Base-by-base conservation (phyloP, 2,797 vertebrate genomes). In the Hypotaenidia philippensis region DNA sequence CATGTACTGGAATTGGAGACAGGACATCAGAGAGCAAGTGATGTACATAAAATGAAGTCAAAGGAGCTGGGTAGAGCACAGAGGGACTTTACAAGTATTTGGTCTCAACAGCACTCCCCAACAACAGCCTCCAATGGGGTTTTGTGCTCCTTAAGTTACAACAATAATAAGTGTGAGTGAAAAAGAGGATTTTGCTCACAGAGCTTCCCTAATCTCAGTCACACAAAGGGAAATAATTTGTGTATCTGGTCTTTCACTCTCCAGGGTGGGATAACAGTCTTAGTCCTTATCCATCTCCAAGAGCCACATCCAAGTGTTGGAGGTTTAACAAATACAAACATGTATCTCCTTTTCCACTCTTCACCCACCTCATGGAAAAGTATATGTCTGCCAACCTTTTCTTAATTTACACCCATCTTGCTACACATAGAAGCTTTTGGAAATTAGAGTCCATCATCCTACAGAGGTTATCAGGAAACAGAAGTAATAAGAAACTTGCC, bases 1-100 rank as follows among this genome's bases (percentile, higher is more conserved):
- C 52, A 47, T 0, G 0, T 15, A 55, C 23, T 72, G 64, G 27
- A 18, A 6, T 1, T 40, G 38, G 34, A 78, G 23, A 23, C 0
- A 19, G 6, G 14, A 61, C 13, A 29, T 22, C 10, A 38, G 25
- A 52, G 40, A 83, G 60, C 20, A 70, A 7, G 6, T 29, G 10
- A 0, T 34, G 47, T 22, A 60, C 34, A 29, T 16, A 25, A 22
- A 4, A 14, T 26, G 19, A 64, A 60, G 10, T 53, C 59, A 49
- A 71, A 66, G 20, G 19, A 60, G 7, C 19, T 72, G 64, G 45
- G 31, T 52, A 60, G 31, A 17, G 60, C 29, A 59, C 59, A 32
- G n/a, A 38, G 21, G 32, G 4, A 47, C 20, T 22, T n/a, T 31
- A 25, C 29, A 22, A 50, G 26, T 23, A 70, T 31, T 57, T 53